Evolutionary conservation across 2,113 vertebrate species (phyloP).

Genomic region (Oncorhynchus masou): DNA sequence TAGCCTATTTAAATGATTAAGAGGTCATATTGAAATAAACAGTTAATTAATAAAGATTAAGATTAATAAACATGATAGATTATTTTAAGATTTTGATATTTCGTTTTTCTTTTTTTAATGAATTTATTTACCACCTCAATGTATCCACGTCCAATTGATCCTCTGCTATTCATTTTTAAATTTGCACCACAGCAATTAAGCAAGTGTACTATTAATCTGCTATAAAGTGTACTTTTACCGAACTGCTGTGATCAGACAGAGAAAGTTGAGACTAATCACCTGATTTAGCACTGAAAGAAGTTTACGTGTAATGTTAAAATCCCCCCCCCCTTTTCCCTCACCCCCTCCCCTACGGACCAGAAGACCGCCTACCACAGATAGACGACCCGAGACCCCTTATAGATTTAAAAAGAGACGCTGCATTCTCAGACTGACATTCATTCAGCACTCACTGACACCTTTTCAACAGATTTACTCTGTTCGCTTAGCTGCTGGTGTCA

Average conservation of each 20-base stretch:
- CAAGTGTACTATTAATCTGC: not conserved
- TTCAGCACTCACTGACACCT: conserved; percentile 95
- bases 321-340: conserved; percentile 30
- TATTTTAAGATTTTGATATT: too few relatives aligned
- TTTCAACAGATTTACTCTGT: conserved; percentile 78
- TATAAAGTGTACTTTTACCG: not conserved
- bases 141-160: not conserved
- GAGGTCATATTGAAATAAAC: too few relatives aligned
- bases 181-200: too few relatives aligned
- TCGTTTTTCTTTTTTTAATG: too few relatives aligned
- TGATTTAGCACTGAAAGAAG: conserved; percentile 89
- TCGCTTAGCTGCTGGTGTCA: conserved; percentile 66
- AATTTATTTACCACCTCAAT: too few relatives aligned
- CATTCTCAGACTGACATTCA: conserved; percentile 96
- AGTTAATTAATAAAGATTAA: too few relatives aligned
- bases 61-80: too few relatives aligned
- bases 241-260: conserved; percentile 19
- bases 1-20: too few relatives aligned
- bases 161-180: not conserved
- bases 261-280: conserved; percentile 84
- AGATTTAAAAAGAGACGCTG: conserved; percentile 99
- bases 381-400: conserved; percentile 92
- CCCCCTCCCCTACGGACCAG: conserved; percentile 93
- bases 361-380: conserved; percentile 98
- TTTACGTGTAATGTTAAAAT: conserved; percentile 58